Evolutionary conservation across 37 sponge, comb jelly and placozoan genomes (phyloP).

Genomic region (Bolinopsis microptera): DNA sequence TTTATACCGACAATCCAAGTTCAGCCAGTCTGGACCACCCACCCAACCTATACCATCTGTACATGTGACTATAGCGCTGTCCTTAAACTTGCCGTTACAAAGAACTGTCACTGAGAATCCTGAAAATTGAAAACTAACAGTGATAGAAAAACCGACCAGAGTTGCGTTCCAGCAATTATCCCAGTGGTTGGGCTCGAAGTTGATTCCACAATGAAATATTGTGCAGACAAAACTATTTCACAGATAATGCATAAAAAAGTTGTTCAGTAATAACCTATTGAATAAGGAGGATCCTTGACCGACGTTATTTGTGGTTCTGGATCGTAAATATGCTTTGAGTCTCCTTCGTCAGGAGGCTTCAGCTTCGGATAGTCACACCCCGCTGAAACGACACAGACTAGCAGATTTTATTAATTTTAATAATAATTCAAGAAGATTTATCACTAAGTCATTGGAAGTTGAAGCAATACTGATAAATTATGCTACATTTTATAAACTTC

Average conservation of each 20-base stretch:
- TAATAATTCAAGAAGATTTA: no score
- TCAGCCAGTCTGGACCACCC: not conserved
- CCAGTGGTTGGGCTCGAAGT: no score
- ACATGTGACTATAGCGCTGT: not conserved
- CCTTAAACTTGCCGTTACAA: not conserved
- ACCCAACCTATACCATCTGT: not conserved
- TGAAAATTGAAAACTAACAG: no score
- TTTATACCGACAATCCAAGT: constrained; percentile 7
- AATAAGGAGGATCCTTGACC: not conserved
- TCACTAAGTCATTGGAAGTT: no score
- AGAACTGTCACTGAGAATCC: not conserved
- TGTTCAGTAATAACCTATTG: not conserved
- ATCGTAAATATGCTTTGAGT: not conserved
- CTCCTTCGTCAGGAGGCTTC: not conserved
- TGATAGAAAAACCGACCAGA: no score
- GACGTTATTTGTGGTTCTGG: not conserved
- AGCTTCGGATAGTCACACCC: not conserved
- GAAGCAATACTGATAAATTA: no score
- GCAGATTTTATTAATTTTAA: no score
- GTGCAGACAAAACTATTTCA: no score
- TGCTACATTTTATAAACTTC: no score
- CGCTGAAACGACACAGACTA: not conserved
- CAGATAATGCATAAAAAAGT: no score
- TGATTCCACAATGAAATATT: no score
- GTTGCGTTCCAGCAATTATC: no score